Base-by-base conservation (phyloP, 1,140 invertebrate genomes). In the Bombus sibiricus region DNA sequence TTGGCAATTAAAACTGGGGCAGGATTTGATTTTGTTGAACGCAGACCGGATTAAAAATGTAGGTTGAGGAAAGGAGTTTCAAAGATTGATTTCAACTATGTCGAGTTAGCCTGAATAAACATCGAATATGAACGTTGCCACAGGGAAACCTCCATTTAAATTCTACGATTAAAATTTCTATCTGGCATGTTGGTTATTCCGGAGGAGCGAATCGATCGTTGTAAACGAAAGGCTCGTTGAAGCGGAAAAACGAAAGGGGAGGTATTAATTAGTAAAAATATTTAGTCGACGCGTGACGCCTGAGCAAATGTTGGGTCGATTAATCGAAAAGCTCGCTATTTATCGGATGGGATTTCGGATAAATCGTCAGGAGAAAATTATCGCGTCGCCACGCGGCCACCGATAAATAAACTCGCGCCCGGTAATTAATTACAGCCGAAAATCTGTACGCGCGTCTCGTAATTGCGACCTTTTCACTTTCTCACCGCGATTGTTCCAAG, bases 391-490 rank as follows among this genome's bases (percentile, higher is more conserved):
- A 25, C 41, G 47, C 41, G 57, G 5, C 39, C 32, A 25, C 41
- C 22, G 72, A 75, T 82, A 82, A 82, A 82, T 47, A 75, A 82
- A 75, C 57, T 47, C 25, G 25, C 43, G 62, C n/a, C 12, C 41
- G n/a, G 72, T 82, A 53, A 82, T 82, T 75, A 82, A 75, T 82
- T 74, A 75, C 71, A 47, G 57, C 32, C 71, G 57, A 82, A 82
- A 82, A 82, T 82, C 57, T 75, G 71, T 47, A 9, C 53, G 13
- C 39, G 47, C 15, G 9, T 57, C 79, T 37, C 47, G 72, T 82
- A 75, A 82, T 82, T 82, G n/a, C 81, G 22, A 75, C 71, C 81
- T 82, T 82, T 75, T 75, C 81, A 75, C 62, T 66, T 66, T 59
- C 81, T 64, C 22, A 10, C 22, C n/a, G 57, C 62, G 47, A 74